A percentile compares a stretch with the other conserved stretches of the same genome.
These are phyloP conservation scores for Plodia interpunctella DNA, from an alignment of 1,140 invertebrate species.

Conservation along the genomic window DNA sequence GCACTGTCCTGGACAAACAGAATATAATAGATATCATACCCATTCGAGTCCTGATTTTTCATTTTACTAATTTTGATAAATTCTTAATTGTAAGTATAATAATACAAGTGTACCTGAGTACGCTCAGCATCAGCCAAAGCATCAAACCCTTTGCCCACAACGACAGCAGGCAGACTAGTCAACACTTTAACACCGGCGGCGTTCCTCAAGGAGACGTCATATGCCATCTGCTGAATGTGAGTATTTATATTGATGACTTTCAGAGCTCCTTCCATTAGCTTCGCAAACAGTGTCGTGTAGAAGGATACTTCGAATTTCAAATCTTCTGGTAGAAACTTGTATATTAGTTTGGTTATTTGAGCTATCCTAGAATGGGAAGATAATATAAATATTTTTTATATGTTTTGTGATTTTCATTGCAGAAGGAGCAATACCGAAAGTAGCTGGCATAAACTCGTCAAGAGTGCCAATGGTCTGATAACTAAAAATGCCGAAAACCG, in stretches of 20 bases:
- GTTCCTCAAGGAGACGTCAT: slow-evolving; percentile 53
- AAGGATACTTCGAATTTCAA: slow-evolving; percentile 51
- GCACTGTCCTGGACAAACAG: too few species aligned
- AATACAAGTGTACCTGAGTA: slow-evolving; percentile 45
- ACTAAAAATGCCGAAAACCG: too few species aligned
- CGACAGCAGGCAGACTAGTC: slow-evolving; percentile 32
- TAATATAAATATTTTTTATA: not conserved
- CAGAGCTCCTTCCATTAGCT: slow-evolving; percentile 53
- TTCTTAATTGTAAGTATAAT: not conserved
- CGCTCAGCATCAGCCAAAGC: slow-evolving; percentile 63
- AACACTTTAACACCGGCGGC: slow-evolving; percentile 52
- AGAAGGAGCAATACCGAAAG: too few species aligned
- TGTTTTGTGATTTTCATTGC: not conserved
- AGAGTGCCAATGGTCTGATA: too few species aligned
- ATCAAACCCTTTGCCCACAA: slow-evolving; percentile 60
- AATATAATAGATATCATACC: too few species aligned
- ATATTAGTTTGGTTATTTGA: slow-evolving; percentile 47
- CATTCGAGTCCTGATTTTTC: too few species aligned
- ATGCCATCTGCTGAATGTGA: slow-evolving; percentile 59
- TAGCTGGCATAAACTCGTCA: too few species aligned
- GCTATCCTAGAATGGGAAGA: slow-evolving; percentile 47
- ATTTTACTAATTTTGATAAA: too few species aligned
- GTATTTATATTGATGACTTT: slow-evolving; percentile 52
- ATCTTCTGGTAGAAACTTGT: slow-evolving; percentile 44
- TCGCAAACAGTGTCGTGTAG: slow-evolving; percentile 59